A percentile compares a stretch with the other conserved stretches of the same genome.
Conservation (phyloP, 2,888 invertebrate genomes). For the Lasioglossum villosulum region DNA sequence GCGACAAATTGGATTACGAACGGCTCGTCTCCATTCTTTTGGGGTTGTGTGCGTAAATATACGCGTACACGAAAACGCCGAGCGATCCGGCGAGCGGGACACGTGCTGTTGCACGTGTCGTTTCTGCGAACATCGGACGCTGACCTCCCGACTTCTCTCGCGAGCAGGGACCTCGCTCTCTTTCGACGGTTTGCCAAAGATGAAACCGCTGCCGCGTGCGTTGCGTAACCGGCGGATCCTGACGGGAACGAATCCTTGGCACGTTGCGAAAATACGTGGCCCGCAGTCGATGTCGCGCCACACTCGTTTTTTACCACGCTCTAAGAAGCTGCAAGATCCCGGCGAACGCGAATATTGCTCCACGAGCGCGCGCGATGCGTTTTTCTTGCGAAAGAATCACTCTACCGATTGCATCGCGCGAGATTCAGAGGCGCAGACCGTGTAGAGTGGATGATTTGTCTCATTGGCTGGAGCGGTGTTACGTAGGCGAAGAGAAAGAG, state of each 20-base stretch:
- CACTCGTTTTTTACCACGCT: background rate
- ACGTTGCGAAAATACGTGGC: background rate
- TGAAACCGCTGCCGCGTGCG: background rate
- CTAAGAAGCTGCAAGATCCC: background rate
- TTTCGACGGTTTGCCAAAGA: conserved; percentile 13
- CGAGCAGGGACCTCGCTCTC: background rate
- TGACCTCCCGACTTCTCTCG: conserved; percentile 43
- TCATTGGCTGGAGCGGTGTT: background rate
- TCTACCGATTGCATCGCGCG: background rate
- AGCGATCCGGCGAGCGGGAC: conserved; percentile 32
- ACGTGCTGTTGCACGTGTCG: conserved; percentile 63
- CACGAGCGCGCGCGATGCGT: background rate
- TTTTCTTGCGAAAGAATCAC: background rate
- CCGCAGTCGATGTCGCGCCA: background rate
- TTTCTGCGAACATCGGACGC: conserved; percentile 40
- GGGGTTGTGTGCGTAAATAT: conserved; percentile 39
- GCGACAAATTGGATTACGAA: conserved; percentile 57
- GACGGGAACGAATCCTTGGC: background rate
- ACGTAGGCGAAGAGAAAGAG: background rate
- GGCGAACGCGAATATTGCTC: background rate
- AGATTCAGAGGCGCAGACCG: background rate
- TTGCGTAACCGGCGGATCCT: conserved; percentile 1
- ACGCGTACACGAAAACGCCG: conserved; percentile 37
- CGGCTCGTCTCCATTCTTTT: conserved; percentile 22
- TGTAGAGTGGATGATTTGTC: background rate